Percentiles rank a stretch among this genome's conserved stretches.
Evolutionary conservation across 1,140 invertebrate genomes (phyloP).

Genomic region (Micrasema longulum): DNA sequence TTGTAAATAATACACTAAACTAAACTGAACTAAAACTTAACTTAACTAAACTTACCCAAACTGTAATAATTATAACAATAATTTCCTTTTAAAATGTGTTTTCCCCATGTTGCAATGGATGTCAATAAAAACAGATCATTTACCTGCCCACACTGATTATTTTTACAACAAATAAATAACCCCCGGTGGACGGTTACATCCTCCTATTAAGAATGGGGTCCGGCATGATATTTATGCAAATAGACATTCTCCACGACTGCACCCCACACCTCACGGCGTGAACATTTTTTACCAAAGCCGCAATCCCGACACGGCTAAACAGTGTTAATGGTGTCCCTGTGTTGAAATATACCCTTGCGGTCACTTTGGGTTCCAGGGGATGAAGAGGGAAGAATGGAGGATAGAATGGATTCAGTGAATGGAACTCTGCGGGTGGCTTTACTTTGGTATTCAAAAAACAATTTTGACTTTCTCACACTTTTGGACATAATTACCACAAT

Average conservation of each 20-base stretch:
- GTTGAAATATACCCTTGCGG: no score
- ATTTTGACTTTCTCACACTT: constrained; percentile 22
- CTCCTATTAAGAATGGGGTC: no score
- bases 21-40: no score
- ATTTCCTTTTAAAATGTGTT: no score
- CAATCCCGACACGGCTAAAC: neutral
- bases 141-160: no score
- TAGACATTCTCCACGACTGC: constrained; percentile 22
- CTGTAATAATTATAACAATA: no score
- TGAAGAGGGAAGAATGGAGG: neutral
- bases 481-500: neutral
- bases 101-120: no score
- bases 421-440: constrained; percentile 8
- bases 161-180: no score
- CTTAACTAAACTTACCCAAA: no score
- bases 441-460: constrained; percentile 7
- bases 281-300: constrained; percentile 33
- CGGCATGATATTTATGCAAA: constrained; percentile 35
- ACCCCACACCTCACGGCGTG: constrained; percentile 27
- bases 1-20: no score
- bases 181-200: no score
- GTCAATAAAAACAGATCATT: no score
- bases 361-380: constrained; percentile 21
- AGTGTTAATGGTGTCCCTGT: constrained; percentile 21
- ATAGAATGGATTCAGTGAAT: constrained; percentile 9